Base-by-base conservation (phyloP, 1,140 invertebrate species). In the Megalonaias nervosa region DNA sequence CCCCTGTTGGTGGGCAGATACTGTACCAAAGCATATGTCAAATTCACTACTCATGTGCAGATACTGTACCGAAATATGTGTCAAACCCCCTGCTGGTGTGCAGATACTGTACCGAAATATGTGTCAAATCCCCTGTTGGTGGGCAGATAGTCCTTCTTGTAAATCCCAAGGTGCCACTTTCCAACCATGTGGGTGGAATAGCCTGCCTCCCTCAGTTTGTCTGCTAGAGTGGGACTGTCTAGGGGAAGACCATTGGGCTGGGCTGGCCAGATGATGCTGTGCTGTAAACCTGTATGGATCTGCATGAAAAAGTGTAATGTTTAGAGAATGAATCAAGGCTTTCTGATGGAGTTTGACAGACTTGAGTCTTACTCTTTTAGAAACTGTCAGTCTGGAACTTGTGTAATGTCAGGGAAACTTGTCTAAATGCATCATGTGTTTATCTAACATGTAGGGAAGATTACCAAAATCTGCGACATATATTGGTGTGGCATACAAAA, bases 111-210 rank as follows among this genome's bases (percentile, higher is more conserved):
- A 31, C 26, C 26, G 4, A 31, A 31, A 31, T 83, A 90, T 5
- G 86, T 84, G 80, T 91, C 86, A 81, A 91, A 91, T 19, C 90
- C 90, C 31, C 90, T 68, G 23, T 82, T 79, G 21, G 74, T 86
- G 14, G 90, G 90, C 0, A 83, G 71, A 79, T 82, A 90, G 38
- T 86, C 82, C 59, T 86, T 75, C 57, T 86, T 87, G 70, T 86
- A 90, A 76, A 88, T 89, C 15, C 90, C 90, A 17, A 91, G 69
- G 81, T 91, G 89, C 90, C 90, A 91, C 79, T 91, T 91, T 14
- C 90, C 90, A 15, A 91, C 84, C 57, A 82, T 81, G 74, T 91
- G 89, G 4, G 88, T 91, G 17, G 81, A 72, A 69, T 91, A 91
- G 5, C 86, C 87, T 56, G 81, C 81, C 26, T 86, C 81, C 38